Base-by-base conservation (phyloP, 2,888 invertebrate species). In the Epirrhoe tristata region DNA sequence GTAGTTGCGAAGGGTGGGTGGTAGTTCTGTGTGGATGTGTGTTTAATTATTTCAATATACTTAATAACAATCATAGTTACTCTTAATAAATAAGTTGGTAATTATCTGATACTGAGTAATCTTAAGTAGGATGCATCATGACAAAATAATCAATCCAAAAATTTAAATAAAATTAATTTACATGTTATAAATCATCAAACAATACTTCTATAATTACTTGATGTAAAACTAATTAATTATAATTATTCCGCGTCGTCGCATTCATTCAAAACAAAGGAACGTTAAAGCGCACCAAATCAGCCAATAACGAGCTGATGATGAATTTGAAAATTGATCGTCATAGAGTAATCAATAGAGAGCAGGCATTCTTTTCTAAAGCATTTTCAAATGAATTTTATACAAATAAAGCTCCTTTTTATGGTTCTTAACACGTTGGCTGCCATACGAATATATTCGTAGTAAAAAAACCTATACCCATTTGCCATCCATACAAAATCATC, bases 161-260 rank as follows among this genome's bases (percentile, higher is more conserved):
- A 32, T 58, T 14, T 50, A 34, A 50, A 36, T 7, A 34, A 34
- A 34, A 34, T 7, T 34, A 7, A 34, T 39, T 10, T 1, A 39
- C 10, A 10, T 10, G 10, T 39, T 39, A 43, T 43, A 43, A 52
- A 31, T 52, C 10, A 58, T 58, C 14, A 32, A 48, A 58, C 51
- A 59, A 59, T 61, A 61, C 10, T 46, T n/a, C n/a, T n/a, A n/a
- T 36, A 39, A 24, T 24, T 56, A 50, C 55, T 61, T 50, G 17
- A 24, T 36, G 54, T 51, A 31, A 39, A 51, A 62, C 12, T 56
- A 50, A 58, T 53, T 53, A 58, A 63, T 58, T 63, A 17, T 54
- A 64, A 52, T 50, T 58, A 64, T 64, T 64, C 48, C 58, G 10
- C 36, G 46, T 52, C 52, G 43, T 46, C 51, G 43, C 57, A 52